These are phyloP conservation scores for Ichneumoninae sp. DNA, from an alignment of 2,888 invertebrate species.

Conservation along the genomic window DNA sequence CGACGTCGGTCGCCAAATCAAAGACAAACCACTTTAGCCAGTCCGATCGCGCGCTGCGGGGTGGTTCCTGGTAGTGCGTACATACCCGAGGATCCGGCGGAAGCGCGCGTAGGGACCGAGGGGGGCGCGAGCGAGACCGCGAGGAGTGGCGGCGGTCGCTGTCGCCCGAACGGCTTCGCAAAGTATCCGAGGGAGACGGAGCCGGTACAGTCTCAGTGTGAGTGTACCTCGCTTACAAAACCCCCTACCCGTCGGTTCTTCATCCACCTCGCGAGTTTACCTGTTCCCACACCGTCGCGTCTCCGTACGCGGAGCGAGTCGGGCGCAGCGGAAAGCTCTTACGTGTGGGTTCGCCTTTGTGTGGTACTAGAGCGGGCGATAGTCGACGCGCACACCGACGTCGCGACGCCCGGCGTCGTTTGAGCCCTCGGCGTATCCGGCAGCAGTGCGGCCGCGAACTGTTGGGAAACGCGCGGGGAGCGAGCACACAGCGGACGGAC, in stretches of 20 bases:
- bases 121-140: conserved; percentile 22
- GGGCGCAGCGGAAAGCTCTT: not conserved
- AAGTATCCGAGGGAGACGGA: conserved; percentile 34
- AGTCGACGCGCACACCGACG: conserved; percentile 61
- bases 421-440: conserved; percentile 23
- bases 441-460: conserved; percentile 39
- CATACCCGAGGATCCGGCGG: conserved; percentile 50
- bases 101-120: conserved; percentile 28
- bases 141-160: conserved; percentile 18
- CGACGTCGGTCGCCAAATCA: conserved; percentile 81
- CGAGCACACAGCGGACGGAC: conserved; percentile 40
- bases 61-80: conserved; percentile 50
- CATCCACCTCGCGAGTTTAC: conserved; percentile 22
- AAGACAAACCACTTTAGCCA: conserved; percentile 83
- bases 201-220: not conserved
- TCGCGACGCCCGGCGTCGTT: conserved; percentile 43
- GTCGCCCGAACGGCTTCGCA: conserved; percentile 12
- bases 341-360: conserved; percentile 16
- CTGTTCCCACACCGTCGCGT: conserved; percentile 28
- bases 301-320: conserved; percentile 1
- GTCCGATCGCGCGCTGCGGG: conserved; percentile 74
- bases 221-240: conserved; percentile 14
- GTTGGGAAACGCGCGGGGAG: conserved; percentile 47
- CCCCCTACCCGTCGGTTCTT: conserved; percentile 31
- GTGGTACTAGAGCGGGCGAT: conserved; percentile 17